Evolutionary conservation across 1,140 invertebrate genomes (phyloP), one percentile per base, ranked within the genome.

Genomic region (Drosophila repleta): DNA sequence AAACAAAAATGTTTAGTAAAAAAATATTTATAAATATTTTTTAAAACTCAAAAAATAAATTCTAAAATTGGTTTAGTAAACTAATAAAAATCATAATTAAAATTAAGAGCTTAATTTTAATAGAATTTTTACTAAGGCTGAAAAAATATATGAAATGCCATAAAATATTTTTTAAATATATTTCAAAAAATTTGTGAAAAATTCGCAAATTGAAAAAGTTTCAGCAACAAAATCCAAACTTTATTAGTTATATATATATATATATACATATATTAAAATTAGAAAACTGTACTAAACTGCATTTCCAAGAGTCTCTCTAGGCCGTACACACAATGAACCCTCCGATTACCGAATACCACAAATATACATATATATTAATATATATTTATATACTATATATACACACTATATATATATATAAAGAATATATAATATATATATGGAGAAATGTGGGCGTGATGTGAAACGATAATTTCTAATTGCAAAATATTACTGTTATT

Each of bases 401-500:
- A 26, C 2, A 3, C 2, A 24, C 3, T 49, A 20, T 8, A n/a
- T 43, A 56, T 56, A 17, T 15, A 51, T 62, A n/a, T 29, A 41
- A 8, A 29, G 26, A 29, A 29, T 41, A 41, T 32, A 52, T 56
- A 29, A 29, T 41, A 41, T 32, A 52, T 56, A 49, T 62, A 24
- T 35, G 46, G 10, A 35, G 11, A 35, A 35, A 35, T 35, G 46
- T 74, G 71, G 67, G 61, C 63, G 63, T 75, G 61, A 72, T 46
- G 76, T 88, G 58, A 62, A 88, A 45, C 55, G 32, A 63, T 45
- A 69, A 79, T 81, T 79, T 79, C 87, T 85, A 90, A 90, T 89
- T 74, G 73, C 74, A 82, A 78, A 84, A 66, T 78, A 73, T 85
- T 78, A 85, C 77, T 78, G 76, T 81, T 90, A 90, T 88, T 88